Evolutionary conservation across 64 coral and sea anemone genomes (phyloP).

Genomic region (Montipora sp.): DNA sequence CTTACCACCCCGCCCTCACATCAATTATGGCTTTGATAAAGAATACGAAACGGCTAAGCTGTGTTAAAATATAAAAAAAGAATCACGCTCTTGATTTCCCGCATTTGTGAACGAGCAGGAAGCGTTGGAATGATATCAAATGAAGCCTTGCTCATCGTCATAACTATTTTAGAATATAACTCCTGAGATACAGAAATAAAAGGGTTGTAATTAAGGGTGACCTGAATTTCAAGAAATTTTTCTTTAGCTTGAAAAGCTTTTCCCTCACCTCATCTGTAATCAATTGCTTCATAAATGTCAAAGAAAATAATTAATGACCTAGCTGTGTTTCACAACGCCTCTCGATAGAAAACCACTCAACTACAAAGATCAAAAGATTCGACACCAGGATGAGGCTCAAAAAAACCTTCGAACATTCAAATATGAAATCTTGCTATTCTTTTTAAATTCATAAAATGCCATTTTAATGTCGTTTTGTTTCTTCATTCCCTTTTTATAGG

Average conservation of each 20-base stretch:
- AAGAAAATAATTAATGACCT: constrained; percentile 42
- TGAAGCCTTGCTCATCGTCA: neutral
- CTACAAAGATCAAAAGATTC: neutral
- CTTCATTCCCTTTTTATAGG: neutral
- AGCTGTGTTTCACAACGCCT: neutral
- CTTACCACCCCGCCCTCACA: too few relatives aligned
- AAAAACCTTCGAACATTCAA: too few relatives aligned
- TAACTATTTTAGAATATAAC: neutral
- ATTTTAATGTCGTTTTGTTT: neutral
- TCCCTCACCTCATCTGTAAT: neutral
- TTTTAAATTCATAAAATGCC: too few relatives aligned
- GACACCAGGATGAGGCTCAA: neutral
- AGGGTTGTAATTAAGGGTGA: too few relatives aligned
- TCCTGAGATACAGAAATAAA: too few relatives aligned
- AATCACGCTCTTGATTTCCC: neutral
- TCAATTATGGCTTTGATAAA: neutral
- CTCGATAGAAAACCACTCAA: neutral
- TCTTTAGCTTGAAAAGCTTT: too few relatives aligned
- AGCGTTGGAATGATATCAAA: neutral
- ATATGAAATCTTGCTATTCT: too few relatives aligned
- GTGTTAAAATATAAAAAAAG: neutral
- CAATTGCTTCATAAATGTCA: constrained; percentile 5
- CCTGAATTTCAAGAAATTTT: too few relatives aligned
- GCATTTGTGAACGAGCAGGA: constrained; percentile 15
- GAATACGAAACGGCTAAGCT: neutral